Conservation (phyloP, 2,888 invertebrate genomes). For the Sarcophaga subvicina region DNA sequence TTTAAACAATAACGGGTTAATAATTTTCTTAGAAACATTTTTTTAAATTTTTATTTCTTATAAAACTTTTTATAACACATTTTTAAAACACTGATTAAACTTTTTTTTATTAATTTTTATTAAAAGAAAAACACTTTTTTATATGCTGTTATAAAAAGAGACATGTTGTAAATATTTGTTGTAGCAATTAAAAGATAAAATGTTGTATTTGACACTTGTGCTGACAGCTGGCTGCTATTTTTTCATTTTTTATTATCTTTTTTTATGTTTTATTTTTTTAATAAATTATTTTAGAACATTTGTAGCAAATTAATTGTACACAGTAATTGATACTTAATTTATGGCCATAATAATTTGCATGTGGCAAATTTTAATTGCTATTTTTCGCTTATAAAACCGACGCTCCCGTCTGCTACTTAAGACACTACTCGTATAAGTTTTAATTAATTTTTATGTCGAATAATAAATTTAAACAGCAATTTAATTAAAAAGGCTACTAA, state of each 20-base stretch:
- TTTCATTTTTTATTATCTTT: no score
- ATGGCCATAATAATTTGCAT: conserved; percentile 59
- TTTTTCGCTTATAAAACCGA: conserved; percentile 15
- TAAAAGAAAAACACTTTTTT: conserved; percentile 16
- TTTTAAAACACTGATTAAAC: neutral
- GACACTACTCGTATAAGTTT: conserved; percentile 25
- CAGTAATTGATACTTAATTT: conserved; percentile 62
- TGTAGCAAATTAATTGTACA: neutral
- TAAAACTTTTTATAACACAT: neutral
- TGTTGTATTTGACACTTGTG: conserved; percentile 59
- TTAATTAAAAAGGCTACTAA: no score
- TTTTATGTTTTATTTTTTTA: neutral
- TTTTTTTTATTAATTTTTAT: conserved; percentile 4
- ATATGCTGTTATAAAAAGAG: no score
- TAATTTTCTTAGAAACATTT: neutral
- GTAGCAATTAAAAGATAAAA: no score
- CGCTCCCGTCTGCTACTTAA: conserved; percentile 4
- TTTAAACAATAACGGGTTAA: neutral
- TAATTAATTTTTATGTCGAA: conserved; percentile 6
- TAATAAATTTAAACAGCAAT: no score
- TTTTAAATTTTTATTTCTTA: neutral
- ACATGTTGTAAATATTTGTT: no score
- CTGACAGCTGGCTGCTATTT: conserved; percentile 56
- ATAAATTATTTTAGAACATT: conserved; percentile 26
- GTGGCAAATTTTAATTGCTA: conserved; percentile 39